Conservation (phyloP, 2,797 vertebrate genomes). For the Hydrocynus forskahlii region DNA sequence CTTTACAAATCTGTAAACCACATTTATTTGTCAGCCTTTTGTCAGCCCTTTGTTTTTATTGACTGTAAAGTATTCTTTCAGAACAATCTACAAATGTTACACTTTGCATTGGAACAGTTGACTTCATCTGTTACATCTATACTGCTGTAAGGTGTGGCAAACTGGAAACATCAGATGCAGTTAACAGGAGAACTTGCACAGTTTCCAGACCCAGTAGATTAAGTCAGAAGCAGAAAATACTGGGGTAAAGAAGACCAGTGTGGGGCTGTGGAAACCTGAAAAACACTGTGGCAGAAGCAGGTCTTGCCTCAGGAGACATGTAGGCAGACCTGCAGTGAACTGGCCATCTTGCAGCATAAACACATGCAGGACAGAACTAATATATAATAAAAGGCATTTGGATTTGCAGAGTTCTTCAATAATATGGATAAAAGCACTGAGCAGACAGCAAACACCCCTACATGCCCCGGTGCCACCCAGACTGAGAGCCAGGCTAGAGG, state of each 20-base stretch:
- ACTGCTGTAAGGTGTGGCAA: background rate
- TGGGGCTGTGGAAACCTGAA: background rate
- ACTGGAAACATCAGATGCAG: background rate
- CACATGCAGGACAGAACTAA: conserved; percentile 55
- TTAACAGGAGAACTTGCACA: background rate
- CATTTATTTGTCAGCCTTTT: no score
- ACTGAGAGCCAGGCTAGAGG: conserved; percentile 9
- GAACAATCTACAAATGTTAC: no score
- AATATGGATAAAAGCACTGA: conserved; percentile 36
- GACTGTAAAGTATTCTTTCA: no score
- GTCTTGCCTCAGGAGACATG: background rate
- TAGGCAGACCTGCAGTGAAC: conserved; percentile 51
- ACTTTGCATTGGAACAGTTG: no score
- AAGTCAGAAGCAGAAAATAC: background rate
- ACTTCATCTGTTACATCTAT: no score
- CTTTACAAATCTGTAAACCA: no score
- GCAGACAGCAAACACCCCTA: conserved; percentile 58
- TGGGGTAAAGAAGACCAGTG: background rate
- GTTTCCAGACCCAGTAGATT: background rate
- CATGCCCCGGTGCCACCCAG: conserved; percentile 38
- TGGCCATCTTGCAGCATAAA: conserved; percentile 52
- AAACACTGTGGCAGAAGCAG: background rate
- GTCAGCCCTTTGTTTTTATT: no score
- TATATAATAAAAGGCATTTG: conserved; percentile 72
- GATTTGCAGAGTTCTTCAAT: conserved; percentile 61